Evolutionary conservation across 2,888 invertebrate genomes (phyloP), one percentile per base, ranked within the genome.

Genomic region (Lepidocyrtinus sp.): DNA sequence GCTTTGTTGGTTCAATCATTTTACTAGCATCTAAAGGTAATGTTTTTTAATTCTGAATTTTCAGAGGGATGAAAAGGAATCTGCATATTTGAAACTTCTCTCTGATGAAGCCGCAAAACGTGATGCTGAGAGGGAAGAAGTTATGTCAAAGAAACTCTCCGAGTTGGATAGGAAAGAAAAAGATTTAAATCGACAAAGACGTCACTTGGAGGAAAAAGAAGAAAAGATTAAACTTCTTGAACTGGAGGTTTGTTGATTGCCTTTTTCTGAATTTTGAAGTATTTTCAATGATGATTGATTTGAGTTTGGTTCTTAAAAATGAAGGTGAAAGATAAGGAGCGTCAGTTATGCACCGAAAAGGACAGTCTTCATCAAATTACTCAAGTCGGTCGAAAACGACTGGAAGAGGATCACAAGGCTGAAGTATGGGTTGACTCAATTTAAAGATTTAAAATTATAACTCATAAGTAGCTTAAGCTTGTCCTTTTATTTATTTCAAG

Each of bases 51-150:
- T 73, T 7, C 12, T 50, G 19, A 7, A 59, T 67, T 65, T 45
- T n/a, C 26, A 83, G 80, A 55, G 50, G 22, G 65, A 79, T 46
- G 68, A 75, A 25, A 83, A 82, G 46, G 83, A 81, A 69, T 63
- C 74, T 21, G 83, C 83, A 1, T 85, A 84, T 62, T 61, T 85
- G n/a, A 72, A 79, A 67, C 72, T 85, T 62, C 50, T 85, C 2
- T 79, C 82, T n/a, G 77, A 73, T 24, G 83, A 85, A 67, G 80
- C 61, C 12, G 75, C 71, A 1, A 76, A 79, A 59, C 64, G 83
- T 3, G 83, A 85, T 36, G 62, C 63, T 1, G 83, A 83, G 55
- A 67, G 85, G 26, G 81, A 77, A 25, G 50, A 26, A 26, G 55
- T 68, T 1, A 50, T 76, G 74, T 2, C 55, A 5, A 71, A 79